Percentiles rank a stretch among this genome's conserved stretches.
Evolutionary conservation across 2,113 vertebrate species (phyloP).

Genomic region (Bothrops jararaca): DNA sequence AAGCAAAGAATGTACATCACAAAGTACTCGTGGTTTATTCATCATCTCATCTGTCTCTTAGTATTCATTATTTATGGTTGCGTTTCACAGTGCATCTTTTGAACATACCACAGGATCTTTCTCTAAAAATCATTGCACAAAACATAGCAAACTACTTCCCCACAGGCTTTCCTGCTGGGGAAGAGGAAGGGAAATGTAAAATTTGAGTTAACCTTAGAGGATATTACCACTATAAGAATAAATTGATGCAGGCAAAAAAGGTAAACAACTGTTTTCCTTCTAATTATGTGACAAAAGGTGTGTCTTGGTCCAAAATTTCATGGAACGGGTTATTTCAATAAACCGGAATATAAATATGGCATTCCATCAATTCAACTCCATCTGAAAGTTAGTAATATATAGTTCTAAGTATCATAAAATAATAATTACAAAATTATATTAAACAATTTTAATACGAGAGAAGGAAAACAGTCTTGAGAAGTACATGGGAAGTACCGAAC

Average conservation of each 20-base stretch:
- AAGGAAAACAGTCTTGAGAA: background rate
- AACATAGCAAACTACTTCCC: background rate
- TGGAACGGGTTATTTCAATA: background rate
- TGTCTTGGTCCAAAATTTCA: background rate
- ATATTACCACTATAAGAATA: background rate
- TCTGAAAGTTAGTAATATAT: background rate
- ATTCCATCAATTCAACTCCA: background rate
- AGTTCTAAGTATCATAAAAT: background rate
- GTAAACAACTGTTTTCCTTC: background rate
- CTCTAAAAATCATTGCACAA: background rate
- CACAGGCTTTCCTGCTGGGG: background rate
- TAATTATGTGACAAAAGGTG: background rate
- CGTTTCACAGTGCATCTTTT: conserved; percentile 14
- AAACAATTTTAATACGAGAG: background rate
- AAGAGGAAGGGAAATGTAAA: background rate
- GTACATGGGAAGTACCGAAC: background rate
- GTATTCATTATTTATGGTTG: conserved; percentile 27
- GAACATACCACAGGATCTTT: conserved; percentile 12
- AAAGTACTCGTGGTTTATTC: conserved; percentile 31
- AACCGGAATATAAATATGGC: background rate
- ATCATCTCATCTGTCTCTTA: conserved; percentile 28
- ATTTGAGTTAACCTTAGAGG: background rate
- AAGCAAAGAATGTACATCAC: conserved; percentile 11
- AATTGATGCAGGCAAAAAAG: background rate
- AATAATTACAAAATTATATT: background rate